A percentile compares a stretch with the other conserved stretches of the same genome.
phyloP scores from a whole-genome alignment of 2,888 invertebrate genomes.

The Eristalis intricaria region DNA sequence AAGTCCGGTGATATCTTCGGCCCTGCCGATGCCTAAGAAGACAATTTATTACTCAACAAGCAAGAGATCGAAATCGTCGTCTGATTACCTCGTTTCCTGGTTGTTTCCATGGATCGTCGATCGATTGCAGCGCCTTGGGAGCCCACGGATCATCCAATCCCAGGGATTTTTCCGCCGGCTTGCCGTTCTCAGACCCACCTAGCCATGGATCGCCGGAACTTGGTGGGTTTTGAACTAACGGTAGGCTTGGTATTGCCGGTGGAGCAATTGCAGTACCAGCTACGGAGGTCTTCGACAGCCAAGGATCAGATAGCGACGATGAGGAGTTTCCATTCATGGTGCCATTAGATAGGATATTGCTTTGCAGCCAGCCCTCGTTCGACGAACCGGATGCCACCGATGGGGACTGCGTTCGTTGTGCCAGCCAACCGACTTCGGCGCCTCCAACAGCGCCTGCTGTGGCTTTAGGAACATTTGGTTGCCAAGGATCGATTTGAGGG shows the following conservation, averaged over 20 bases:
- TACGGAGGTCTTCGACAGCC: slow-evolving; percentile 77
- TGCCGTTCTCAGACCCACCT: slow-evolving; percentile 71
- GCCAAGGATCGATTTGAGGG: slow-evolving; percentile 80
- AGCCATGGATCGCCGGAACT: slow-evolving; percentile 78
- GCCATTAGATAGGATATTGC: slow-evolving; percentile 70
- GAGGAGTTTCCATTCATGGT: slow-evolving; percentile 74
- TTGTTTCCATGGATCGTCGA: slow-evolving; percentile 85
- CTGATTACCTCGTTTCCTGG: slow-evolving; percentile 77
- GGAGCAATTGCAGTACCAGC: slow-evolving; percentile 72
- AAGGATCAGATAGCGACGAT: slow-evolving; percentile 76
- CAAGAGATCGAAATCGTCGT: background rate
- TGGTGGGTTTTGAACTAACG: slow-evolving; percentile 72
- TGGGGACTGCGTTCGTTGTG: slow-evolving; percentile 80
- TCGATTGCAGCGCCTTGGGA: slow-evolving; percentile 78
- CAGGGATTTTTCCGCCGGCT: slow-evolving; percentile 69
- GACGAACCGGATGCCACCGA: slow-evolving; percentile 81
- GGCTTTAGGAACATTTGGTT: slow-evolving; percentile 75
- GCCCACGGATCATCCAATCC: slow-evolving; percentile 78
- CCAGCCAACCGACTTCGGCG: slow-evolving; percentile 75
- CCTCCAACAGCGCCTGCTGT: slow-evolving; percentile 76
- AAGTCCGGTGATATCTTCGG: slow-evolving; percentile 84
- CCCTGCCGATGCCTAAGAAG: slow-evolving; percentile 27
- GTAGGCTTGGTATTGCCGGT: slow-evolving; percentile 59
- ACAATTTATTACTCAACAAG: background rate
- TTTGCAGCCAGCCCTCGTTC: slow-evolving; percentile 81